Evolutionary conservation across 2,888 invertebrate genomes (phyloP).

Genomic region (Erebia epiphron): DNA sequence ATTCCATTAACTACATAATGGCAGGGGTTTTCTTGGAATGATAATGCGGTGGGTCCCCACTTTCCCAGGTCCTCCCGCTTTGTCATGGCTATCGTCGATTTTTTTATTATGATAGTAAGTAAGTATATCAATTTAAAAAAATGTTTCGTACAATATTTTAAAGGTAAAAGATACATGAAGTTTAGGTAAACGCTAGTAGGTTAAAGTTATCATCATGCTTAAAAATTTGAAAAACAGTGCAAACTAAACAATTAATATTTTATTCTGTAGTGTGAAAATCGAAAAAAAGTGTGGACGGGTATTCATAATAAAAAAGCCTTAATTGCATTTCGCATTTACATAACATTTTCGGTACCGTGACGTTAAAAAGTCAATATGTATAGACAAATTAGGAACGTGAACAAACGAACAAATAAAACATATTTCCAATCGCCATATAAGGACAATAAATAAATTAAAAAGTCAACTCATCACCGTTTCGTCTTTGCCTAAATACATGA

Average conservation of each 20-base stretch:
- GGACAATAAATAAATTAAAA: slow-evolving; percentile 72
- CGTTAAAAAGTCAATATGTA: slow-evolving; percentile 67
- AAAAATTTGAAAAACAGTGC: not conserved
- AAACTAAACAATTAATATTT: slow-evolving; percentile 8
- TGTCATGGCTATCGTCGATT: no score
- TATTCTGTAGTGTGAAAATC: slow-evolving; percentile 2
- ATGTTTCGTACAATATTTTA: no score
- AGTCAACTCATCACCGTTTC: slow-evolving; percentile 77
- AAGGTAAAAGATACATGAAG: no score
- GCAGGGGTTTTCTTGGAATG: no score
- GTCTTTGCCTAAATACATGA: slow-evolving; percentile 81
- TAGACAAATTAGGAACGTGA: slow-evolving; percentile 50
- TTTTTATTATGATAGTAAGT: no score
- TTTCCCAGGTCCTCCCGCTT: no score
- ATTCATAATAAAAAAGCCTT: slow-evolving; percentile 25
- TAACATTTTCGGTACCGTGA: slow-evolving; percentile 63
- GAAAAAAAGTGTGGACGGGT: not conserved
- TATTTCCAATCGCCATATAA: slow-evolving; percentile 54
- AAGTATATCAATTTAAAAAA: no score
- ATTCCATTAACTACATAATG: no score
- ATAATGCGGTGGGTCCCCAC: no score
- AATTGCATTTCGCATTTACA: slow-evolving; percentile 56
- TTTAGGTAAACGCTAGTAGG: not conserved
- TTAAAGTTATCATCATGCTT: no score
- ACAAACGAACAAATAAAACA: slow-evolving; percentile 1